These are phyloP conservation scores for Tangara arthus DNA, from an alignment of 2,797 vertebrate species.

Conservation along the genomic window DNA sequence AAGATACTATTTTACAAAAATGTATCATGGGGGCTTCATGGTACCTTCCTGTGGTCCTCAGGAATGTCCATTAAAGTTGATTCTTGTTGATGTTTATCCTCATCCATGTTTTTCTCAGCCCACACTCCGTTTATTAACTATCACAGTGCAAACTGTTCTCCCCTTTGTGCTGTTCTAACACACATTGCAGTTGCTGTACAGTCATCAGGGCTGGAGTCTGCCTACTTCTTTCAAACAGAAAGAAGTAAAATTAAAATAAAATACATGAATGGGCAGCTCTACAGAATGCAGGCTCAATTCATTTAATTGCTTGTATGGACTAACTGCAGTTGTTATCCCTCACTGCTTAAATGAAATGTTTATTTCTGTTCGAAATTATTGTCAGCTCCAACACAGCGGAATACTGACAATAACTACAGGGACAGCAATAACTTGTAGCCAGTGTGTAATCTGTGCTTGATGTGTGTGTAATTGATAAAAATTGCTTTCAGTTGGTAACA, in stretches of 20 bases:
- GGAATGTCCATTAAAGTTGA: not conserved
- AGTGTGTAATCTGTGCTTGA: not conserved
- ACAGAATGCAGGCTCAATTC: not conserved
- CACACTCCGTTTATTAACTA: not conserved
- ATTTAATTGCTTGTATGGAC: not conserved
- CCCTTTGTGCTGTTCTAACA: not conserved
- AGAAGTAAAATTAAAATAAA: constrained; percentile 26
- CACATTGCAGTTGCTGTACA: not conserved
- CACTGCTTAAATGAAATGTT: not conserved
- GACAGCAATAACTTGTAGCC: not conserved
- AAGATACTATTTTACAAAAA: not conserved
- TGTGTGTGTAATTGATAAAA: constrained; percentile 41
- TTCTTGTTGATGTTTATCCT: not conserved
- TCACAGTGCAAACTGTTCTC: not conserved
- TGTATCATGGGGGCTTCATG: not conserved
- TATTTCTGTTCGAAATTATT: constrained; percentile 3
- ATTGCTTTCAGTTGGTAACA: constrained; percentile 35
- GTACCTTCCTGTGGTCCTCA: not conserved
- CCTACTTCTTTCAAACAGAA: not conserved
- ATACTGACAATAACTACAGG: not conserved
- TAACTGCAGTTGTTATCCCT: not conserved
- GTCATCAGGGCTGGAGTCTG: not conserved
- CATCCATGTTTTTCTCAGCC: not conserved
- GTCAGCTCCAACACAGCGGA: not conserved
- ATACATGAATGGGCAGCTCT: not conserved